Evolutionary conservation across 2,888 invertebrate genomes (phyloP).

Genomic region (Malthinus seriepunctatus): DNA sequence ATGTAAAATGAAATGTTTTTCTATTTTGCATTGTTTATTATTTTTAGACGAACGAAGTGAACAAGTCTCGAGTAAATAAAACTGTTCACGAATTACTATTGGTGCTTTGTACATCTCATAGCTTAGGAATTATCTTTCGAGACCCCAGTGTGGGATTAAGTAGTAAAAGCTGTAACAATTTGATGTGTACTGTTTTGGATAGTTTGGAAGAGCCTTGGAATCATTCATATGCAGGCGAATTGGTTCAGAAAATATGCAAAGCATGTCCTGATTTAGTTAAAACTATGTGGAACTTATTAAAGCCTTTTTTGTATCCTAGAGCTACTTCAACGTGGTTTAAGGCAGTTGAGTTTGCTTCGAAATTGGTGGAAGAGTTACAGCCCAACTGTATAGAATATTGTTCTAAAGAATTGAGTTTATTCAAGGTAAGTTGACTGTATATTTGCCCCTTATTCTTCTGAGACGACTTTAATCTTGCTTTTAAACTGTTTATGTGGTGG

Average conservation of each 20-base stretch:
- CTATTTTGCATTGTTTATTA: slow-evolving; percentile 17
- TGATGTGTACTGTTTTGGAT: slow-evolving; percentile 66
- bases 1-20: background rate
- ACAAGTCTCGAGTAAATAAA: slow-evolving; percentile 59
- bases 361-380: slow-evolving; percentile 55
- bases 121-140: slow-evolving; percentile 75
- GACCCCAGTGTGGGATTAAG: slow-evolving; percentile 67
- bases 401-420: slow-evolving; percentile 54
- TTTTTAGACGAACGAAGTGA: slow-evolving; percentile 48
- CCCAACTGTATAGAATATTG: slow-evolving; percentile 58
- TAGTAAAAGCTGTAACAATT: slow-evolving; percentile 61
- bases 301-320: slow-evolving; percentile 64
- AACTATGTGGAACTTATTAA: slow-evolving; percentile 62
- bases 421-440: slow-evolving; percentile 47
- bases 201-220: slow-evolving; percentile 72
- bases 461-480: too few species aligned
- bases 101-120: slow-evolving; percentile 75
- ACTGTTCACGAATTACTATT: slow-evolving; percentile 71
- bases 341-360: slow-evolving; percentile 56
- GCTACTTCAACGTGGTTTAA: slow-evolving; percentile 60
- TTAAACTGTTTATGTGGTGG: too few species aligned
- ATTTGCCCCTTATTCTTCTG: background rate
- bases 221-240: slow-evolving; percentile 64
- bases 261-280: slow-evolving; percentile 75
- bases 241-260: slow-evolving; percentile 65